Evolutionary conservation across 2,888 invertebrate species (phyloP), one percentile per base, ranked within the genome.

Genomic region (Caenorhabditis sinica): DNA sequence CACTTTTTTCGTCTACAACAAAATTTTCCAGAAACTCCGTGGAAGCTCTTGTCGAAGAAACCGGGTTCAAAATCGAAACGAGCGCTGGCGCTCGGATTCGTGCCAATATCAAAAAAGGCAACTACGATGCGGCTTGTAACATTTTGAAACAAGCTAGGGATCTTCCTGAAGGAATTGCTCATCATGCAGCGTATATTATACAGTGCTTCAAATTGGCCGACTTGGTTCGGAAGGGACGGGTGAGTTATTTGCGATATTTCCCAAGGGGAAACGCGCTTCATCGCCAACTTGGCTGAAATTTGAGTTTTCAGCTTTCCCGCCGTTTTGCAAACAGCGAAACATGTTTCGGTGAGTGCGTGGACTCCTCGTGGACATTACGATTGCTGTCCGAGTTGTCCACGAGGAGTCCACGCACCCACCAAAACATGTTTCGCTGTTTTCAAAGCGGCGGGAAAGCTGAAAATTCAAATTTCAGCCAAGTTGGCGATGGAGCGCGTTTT

Each of bases 1-100:
- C n/a, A n/a, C n/a, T n/a, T n/a, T 74, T 30, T n/a, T n/a, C n/a
- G n/a, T n/a, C n/a, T 33, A 33, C 33, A 6, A 33, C 40, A 40
- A 40, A 13, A 40, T 23, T 68, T 82, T 88, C 45, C 60, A 91
- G 91, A 65, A 88, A 88, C 20, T 89, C 90, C 28, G 91, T 89
- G 15, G 90, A 90, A 56, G 77, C 88, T 5, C 80, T 91, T 11
- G 90, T 91, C 17, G 90, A 91, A 68, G 91, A 91, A 73, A 90
- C 88, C 33, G 91, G 91, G 9, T 89, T 89, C 66, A 89, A 87
- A 20, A 87, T 91, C 17, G 91, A 91, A 74, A 88, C 89, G 60
- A 81, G 88, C 33, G 68, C 89, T 11, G 90, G 88, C 6, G 83
- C 84, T 9, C 71, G 83, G 49, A 56, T 90, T 23, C 85, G 90